phyloP scores from a whole-genome alignment of 2,797 vertebrate genomes.

The Glossophaga mutica region DNA sequence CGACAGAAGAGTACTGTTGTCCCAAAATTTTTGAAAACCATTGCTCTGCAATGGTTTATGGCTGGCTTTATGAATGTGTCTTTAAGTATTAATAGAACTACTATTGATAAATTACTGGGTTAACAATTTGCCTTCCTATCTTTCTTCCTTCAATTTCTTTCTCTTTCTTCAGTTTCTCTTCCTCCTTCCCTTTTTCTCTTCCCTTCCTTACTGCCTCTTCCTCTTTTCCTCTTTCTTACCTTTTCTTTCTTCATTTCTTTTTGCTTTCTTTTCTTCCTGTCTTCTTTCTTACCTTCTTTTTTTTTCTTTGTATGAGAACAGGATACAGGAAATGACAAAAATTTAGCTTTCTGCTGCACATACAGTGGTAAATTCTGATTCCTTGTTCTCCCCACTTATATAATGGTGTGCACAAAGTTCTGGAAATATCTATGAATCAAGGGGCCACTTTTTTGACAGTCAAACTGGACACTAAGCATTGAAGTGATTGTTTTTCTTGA shows the following conservation, averaged over 20 bases:
- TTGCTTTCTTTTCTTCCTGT: not conserved
- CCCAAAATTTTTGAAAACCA: not conserved
- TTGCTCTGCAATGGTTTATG: not conserved
- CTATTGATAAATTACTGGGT: not conserved
- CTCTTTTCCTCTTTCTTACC: not conserved
- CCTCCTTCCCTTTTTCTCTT: not conserved
- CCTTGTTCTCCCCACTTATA: not conserved
- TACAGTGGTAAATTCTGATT: not conserved
- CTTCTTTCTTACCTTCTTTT: not conserved
- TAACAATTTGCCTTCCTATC: not conserved
- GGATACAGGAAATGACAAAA: not conserved
- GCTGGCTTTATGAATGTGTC: not conserved
- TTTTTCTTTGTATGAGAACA: not conserved
- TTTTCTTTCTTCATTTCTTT: not conserved
- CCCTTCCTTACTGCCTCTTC: not conserved
- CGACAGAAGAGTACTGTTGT: not conserved
- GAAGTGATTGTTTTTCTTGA: constrained; percentile 10
- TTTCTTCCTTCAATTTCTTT: not conserved
- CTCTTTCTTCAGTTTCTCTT: not conserved
- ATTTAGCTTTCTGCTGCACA: not conserved
- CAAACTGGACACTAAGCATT: not conserved
- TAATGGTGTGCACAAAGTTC: not conserved
- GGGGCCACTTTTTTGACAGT: not conserved
- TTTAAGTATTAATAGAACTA: not conserved
- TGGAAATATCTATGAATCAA: not conserved